A percentile compares a stretch with the other conserved stretches of the same genome.
Conservation (phyloP, 1,140 invertebrate species). For the Drosophila tristis region DNA sequence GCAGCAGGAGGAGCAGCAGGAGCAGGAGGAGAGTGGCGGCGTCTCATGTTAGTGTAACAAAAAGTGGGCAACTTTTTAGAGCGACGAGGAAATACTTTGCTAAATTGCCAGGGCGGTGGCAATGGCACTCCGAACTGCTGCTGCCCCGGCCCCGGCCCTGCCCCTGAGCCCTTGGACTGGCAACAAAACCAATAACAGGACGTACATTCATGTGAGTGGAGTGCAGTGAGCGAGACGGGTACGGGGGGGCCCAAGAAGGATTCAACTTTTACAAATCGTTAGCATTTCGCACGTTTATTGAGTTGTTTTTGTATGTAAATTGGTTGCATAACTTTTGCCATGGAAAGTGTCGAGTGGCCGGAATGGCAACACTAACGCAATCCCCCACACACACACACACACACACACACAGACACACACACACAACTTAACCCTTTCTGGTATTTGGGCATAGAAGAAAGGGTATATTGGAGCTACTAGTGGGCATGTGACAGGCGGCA, state of each 20-base stretch:
- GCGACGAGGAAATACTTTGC: conserved; percentile 77
- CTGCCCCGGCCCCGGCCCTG: conserved; percentile 3
- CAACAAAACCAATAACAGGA: conserved; percentile 67
- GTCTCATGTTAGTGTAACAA: conserved; percentile 58
- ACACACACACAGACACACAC: no score
- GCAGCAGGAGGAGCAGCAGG: background rate
- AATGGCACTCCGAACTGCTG: background rate
- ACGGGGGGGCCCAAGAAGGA: conserved; percentile 22
- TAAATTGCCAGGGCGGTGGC: conserved; percentile 68
- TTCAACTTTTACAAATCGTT: conserved; percentile 80
- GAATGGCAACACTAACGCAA: conserved; percentile 56
- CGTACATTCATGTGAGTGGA: conserved; percentile 32
- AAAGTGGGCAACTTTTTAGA: conserved; percentile 78
- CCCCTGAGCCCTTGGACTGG: conserved; percentile 34
- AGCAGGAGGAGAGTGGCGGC: background rate
- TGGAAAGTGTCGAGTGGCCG: conserved; percentile 70
- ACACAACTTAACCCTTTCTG: conserved; percentile 44
- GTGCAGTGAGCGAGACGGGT: background rate
- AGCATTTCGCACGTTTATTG: conserved; percentile 82
- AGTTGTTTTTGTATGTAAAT: conserved; percentile 83
- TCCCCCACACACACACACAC: no score
- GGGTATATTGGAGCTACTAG: no score
- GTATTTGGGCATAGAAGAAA: no score
- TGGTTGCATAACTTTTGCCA: conserved; percentile 77
- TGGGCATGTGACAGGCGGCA: no score